A percentile compares a stretch with the other conserved stretches of the same genome.
Conservation (phyloP, 2,797 vertebrate species). For the Halcyon smyrnensis region DNA sequence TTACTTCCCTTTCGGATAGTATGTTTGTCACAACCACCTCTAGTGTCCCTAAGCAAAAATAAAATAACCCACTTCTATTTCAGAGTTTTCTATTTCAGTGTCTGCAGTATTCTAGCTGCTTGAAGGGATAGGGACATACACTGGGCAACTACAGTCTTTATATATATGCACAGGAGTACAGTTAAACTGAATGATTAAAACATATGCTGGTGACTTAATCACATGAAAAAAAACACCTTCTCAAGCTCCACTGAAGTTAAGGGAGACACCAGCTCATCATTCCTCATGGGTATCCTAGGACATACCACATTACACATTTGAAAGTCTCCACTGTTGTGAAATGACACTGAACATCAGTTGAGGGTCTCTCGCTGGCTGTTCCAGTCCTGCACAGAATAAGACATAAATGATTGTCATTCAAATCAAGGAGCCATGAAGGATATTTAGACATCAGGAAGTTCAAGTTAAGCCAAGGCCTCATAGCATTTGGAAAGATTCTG, state of each 20-base stretch:
- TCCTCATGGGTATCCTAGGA: background rate
- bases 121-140: background rate
- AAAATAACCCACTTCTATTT: conserved; percentile 14
- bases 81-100: background rate
- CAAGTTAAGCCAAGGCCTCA: background rate
- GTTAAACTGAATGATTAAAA: background rate
- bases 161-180: background rate
- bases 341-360: background rate
- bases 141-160: background rate
- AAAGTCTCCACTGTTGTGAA: background rate
- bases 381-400: background rate
- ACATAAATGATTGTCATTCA: background rate
- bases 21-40: background rate
- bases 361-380: background rate
- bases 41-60: background rate
- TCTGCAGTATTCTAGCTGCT: background rate
- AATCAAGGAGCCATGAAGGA: background rate
- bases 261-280: background rate
- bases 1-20: background rate
- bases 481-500: background rate
- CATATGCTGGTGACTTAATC: background rate
- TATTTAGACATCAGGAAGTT: background rate
- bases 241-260: background rate
- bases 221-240: background rate
- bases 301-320: background rate